Evolutionary conservation across 2,888 invertebrate genomes (phyloP).

Genomic region (Ommatoiulus sabulosus): DNA sequence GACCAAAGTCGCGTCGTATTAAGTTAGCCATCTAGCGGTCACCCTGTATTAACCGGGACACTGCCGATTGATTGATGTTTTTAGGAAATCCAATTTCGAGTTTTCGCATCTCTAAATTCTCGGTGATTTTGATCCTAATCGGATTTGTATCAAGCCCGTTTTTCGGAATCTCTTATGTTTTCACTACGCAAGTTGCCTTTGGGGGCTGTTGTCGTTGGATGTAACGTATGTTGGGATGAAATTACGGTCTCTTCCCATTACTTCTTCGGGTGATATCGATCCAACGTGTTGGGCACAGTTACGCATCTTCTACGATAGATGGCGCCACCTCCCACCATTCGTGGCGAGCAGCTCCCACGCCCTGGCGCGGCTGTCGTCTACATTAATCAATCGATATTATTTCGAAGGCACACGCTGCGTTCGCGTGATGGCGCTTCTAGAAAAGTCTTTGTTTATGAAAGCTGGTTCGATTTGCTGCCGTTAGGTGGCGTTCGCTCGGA

Average conservation of each 20-base stretch:
- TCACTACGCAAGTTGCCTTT: not conserved
- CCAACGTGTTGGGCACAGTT: not conserved
- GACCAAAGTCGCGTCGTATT: not conserved
- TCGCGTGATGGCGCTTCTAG: not conserved
- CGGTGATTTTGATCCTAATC: conserved; percentile 25
- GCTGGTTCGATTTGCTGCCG: not conserved
- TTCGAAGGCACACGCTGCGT: not conserved
- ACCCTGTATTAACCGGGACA: too few species aligned
- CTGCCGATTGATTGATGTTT: not conserved
- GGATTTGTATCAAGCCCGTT: not conserved
- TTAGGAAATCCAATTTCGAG: not conserved
- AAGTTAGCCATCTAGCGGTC: too few species aligned
- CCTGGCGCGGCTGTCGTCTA: not conserved
- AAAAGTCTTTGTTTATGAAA: not conserved
- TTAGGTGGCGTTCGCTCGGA: not conserved
- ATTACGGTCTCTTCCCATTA: not conserved
- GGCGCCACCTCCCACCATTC: not conserved
- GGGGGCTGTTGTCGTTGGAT: not conserved
- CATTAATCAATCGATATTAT: not conserved
- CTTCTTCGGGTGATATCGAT: not conserved
- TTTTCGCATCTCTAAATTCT: not conserved
- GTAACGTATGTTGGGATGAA: not conserved
- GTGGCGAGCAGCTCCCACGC: not conserved
- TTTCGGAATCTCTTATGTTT: not conserved
- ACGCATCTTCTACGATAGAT: not conserved